These are phyloP conservation scores for Prostheceraeus crozeri DNA, from an alignment of 2,888 invertebrate species.

Conservation along the genomic window DNA sequence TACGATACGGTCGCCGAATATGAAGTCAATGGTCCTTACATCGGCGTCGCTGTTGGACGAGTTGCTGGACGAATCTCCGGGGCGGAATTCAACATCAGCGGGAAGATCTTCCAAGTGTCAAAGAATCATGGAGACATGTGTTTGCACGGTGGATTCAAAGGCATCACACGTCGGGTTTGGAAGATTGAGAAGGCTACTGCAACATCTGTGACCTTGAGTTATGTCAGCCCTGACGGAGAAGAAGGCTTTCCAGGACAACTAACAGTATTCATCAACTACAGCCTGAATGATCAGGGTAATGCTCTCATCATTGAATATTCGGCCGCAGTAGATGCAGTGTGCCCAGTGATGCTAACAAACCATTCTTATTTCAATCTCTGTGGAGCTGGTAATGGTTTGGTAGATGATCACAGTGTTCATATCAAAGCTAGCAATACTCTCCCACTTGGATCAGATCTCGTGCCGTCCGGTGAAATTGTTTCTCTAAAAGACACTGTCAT, in stretches of 20 bases:
- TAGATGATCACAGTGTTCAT: slow-evolving; percentile 8
- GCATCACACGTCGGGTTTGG: slow-evolving; percentile 64
- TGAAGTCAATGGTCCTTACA: slow-evolving; percentile 63
- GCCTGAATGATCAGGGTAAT: slow-evolving; percentile 65
- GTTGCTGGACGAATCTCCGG: slow-evolving; percentile 70
- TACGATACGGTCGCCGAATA: slow-evolving; percentile 46
- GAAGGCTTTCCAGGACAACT: slow-evolving; percentile 83
- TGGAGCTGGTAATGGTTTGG: slow-evolving; percentile 67
- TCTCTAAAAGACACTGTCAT: background rate
- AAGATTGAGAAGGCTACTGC: slow-evolving; percentile 38
- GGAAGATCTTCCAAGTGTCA: slow-evolving; percentile 65
- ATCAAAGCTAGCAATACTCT: slow-evolving; percentile 12
- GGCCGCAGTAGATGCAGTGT: slow-evolving; percentile 68
- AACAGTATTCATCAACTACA: slow-evolving; percentile 66
- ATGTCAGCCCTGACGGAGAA: slow-evolving; percentile 56
- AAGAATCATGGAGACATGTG: slow-evolving; percentile 67
- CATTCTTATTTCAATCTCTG: slow-evolving; percentile 84
- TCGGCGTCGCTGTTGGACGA: slow-evolving; percentile 74
- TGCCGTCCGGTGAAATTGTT: slow-evolving; percentile 24
- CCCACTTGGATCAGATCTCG: slow-evolving; percentile 25
- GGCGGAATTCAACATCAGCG: slow-evolving; percentile 65
- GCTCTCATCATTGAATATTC: slow-evolving; percentile 67
- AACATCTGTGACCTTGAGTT: slow-evolving; percentile 44
- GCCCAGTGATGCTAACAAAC: slow-evolving; percentile 76
- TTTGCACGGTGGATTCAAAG: slow-evolving; percentile 74